These are phyloP conservation scores for Siniperca undulata DNA, from an alignment of 2,797 vertebrate species.

Conservation along the genomic window DNA sequence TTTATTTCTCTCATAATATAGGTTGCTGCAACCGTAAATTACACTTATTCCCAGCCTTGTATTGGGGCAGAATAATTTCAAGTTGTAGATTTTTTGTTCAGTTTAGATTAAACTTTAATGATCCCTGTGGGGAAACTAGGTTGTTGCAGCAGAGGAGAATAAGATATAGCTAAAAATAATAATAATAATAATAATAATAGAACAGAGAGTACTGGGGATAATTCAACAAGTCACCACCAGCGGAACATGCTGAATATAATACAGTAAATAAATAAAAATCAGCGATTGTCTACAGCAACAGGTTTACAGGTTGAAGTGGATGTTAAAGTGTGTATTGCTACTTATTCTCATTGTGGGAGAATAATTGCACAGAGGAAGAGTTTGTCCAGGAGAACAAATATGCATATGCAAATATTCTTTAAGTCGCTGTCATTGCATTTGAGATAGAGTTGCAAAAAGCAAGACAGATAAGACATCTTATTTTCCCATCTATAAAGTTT, in stretches of 20 bases:
- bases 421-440: conserved; percentile 35
- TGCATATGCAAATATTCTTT: conserved; percentile 54
- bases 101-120: conserved; percentile 76
- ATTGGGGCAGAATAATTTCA: conserved; percentile 62
- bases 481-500: conserved; percentile 52
- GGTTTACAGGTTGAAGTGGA: conserved; percentile 51
- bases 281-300: conserved; percentile 51
- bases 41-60: conserved; percentile 50
- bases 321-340: conserved; percentile 24
- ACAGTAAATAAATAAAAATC: conserved; percentile 50
- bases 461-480: conserved; percentile 43
- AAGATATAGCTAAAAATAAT: conserved; percentile 64
- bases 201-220: conserved; percentile 62
- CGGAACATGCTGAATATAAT: conserved; percentile 57
- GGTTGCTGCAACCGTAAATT: conserved; percentile 54
- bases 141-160: conserved; percentile 67
- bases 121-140: conserved; percentile 56
- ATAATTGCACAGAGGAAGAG: conserved; percentile 23
- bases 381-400: conserved; percentile 33
- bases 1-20: conserved; percentile 58
- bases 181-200: conserved; percentile 54
- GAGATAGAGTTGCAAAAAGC: conserved; percentile 45
- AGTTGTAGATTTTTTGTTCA: conserved; percentile 69
- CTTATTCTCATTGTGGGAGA: conserved; percentile 39
- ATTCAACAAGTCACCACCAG: conserved; percentile 67